These are phyloP conservation scores for Thereva nobilitata DNA, from an alignment of 2,888 invertebrate species.

Conservation along the genomic window DNA sequence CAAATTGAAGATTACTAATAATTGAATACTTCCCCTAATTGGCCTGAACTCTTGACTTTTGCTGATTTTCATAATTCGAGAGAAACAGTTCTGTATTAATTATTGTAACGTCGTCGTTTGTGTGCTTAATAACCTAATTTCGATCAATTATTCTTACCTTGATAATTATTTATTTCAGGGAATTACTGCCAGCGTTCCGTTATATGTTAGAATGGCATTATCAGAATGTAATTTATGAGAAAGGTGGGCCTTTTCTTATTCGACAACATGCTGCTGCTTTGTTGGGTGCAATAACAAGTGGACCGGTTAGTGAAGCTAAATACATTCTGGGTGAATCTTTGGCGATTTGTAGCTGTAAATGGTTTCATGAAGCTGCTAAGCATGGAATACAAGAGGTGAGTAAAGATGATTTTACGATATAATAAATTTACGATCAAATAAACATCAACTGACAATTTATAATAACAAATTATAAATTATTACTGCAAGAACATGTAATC, in stretches of 20 bases:
- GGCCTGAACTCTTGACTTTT: no score
- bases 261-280: slow-evolving; percentile 57
- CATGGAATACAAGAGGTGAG: slow-evolving; percentile 51
- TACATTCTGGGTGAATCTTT: slow-evolving; percentile 49
- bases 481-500: no score
- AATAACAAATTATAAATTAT: no score
- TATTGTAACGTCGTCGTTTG: not conserved
- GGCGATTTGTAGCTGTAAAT: slow-evolving; percentile 54
- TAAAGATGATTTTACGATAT: not conserved
- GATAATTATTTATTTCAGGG: slow-evolving; percentile 44
- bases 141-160: not conserved
- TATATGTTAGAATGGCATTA: slow-evolving; percentile 57
- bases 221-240: slow-evolving; percentile 53
- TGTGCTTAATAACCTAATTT: not conserved
- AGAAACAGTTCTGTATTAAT: not conserved
- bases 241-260: slow-evolving; percentile 53
- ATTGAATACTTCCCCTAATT: no score
- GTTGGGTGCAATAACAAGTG: slow-evolving; percentile 50
- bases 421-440: slow-evolving; percentile 16
- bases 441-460: no score
- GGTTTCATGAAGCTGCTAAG: slow-evolving; percentile 53
- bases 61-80: no score
- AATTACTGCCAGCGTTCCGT: slow-evolving; percentile 53
- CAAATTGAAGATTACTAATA: no score
- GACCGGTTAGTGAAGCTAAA: slow-evolving; percentile 41